These are phyloP conservation scores for Lonchura striata DNA, from an alignment of 2,113 vertebrate species.

Conservation along the genomic window DNA sequence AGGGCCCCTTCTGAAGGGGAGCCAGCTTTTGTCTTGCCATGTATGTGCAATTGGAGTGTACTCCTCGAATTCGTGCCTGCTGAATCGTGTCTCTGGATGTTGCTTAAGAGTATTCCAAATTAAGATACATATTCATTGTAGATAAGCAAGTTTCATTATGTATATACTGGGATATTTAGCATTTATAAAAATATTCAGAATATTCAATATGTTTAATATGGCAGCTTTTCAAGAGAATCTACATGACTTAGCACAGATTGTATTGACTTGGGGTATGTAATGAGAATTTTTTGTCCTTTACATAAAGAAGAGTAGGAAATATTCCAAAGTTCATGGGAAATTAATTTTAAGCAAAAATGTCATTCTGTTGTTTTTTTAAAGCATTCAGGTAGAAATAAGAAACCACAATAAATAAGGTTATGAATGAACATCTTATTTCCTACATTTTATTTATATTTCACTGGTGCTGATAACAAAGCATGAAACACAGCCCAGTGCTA, in stretches of 20 bases:
- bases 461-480: not conserved
- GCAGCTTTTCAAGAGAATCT: conserved; percentile 48
- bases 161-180: conserved; percentile 45
- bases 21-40: not conserved
- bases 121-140: conserved; percentile 62
- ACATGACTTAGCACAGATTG: conserved; percentile 16
- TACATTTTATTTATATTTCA: not conserved
- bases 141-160: conserved; percentile 51
- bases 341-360: not conserved
- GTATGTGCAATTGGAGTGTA: not conserved
- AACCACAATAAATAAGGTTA: not conserved
- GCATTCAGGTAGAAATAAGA: not conserved
- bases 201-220: conserved; percentile 43
- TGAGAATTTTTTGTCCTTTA: conserved; percentile 4
- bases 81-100: not conserved
- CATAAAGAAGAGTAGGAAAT: not conserved
- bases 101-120: conserved; percentile 34
- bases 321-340: not conserved
- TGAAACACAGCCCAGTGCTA: not conserved
- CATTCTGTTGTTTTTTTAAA: too few relatives aligned
- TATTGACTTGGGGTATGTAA: conserved; percentile 1
- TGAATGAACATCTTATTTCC: not conserved
- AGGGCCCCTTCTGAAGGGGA: not conserved
- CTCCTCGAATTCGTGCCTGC: not conserved
- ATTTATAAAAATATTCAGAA: conserved; percentile 62